Base-by-base conservation (phyloP, 1,140 invertebrate species). In the Caenorhabditis briggsae region DNA sequence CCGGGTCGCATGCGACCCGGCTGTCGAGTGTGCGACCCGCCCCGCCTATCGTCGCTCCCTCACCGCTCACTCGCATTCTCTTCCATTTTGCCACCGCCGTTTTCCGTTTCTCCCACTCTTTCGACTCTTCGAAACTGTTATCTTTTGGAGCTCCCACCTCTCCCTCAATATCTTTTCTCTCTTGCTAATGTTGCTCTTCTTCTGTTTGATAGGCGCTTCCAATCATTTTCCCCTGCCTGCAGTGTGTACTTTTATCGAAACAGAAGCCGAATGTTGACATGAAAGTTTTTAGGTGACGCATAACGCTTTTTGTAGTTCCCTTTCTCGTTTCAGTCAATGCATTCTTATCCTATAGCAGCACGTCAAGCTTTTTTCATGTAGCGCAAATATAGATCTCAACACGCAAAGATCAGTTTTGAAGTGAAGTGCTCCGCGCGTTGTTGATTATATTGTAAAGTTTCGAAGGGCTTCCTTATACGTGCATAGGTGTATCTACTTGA, bases 331-430 rank as follows among this genome's bases (percentile, higher is more conserved):
- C 20, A 11, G 12, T 74, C 23, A 46, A 7, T 50, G 14, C 14
- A 23, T 46, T 12, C 53, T 9, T 23, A 53, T 11, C 12, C 3
- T 50, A 11, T 43, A 14, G 6, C 23, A 53, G 5, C 70, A 46
- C 65, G 18, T 74, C 65, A 46, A 74, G 46, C 46, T 8, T 78
- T 78, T 65, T 78, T 78, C 70, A 78, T 78, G 70, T 78, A 53
- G 70, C 70, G 46, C 70, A 78, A 78, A 53, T 78, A 78, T 46
- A 12, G 12, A 25, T 20, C 59, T 61, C 20, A 33, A n/a, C 56
- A n/a, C 56, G 56, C 20, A 58, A n/a, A 58, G 56, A 58, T 74
- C 65, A n/a, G 12, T 46, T 46, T 18, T 74, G 2, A 48, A 74
- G 65, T 74, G 65, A 48, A 74, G 65, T 74, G 65, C 41, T 46